These are phyloP conservation scores for Trichechus manatus DNA, from an alignment of 2,113 vertebrate species.

Conservation along the genomic window DNA sequence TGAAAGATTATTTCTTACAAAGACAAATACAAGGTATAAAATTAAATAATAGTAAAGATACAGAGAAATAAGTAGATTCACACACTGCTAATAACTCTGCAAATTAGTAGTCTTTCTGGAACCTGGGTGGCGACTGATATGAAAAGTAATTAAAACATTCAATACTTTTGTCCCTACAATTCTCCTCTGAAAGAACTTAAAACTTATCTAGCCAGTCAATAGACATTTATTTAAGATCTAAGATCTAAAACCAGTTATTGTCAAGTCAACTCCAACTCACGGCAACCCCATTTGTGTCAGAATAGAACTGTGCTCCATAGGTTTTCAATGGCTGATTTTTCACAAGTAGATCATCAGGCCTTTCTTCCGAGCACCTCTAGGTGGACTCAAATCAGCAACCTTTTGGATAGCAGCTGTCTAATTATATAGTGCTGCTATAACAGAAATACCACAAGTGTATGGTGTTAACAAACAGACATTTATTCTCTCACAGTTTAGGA, in stretches of 20 bases:
- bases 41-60: constrained; percentile 8
- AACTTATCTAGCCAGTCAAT: neutral
- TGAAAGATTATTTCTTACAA: constrained; percentile 29
- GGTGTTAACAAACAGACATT: no score
- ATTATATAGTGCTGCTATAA: no score
- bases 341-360: neutral
- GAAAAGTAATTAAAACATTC: constrained; percentile 26
- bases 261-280: neutral
- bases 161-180: neutral
- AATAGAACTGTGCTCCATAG: neutral
- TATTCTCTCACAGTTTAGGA: no score
- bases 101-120: neutral
- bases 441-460: no score
- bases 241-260: neutral
- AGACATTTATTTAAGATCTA: neutral
- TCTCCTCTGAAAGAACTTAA: neutral
- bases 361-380: neutral
- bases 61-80: constrained; percentile 21
- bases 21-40: constrained; percentile 32
- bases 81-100: neutral
- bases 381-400: neutral
- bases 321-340: neutral
- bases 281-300: neutral
- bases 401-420: neutral
- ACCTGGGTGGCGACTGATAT: neutral